Percentiles rank a stretch among this genome's conserved stretches.
Conservation (phyloP, 1,140 invertebrate genomes). For the Plectrocnemia conspersa region DNA sequence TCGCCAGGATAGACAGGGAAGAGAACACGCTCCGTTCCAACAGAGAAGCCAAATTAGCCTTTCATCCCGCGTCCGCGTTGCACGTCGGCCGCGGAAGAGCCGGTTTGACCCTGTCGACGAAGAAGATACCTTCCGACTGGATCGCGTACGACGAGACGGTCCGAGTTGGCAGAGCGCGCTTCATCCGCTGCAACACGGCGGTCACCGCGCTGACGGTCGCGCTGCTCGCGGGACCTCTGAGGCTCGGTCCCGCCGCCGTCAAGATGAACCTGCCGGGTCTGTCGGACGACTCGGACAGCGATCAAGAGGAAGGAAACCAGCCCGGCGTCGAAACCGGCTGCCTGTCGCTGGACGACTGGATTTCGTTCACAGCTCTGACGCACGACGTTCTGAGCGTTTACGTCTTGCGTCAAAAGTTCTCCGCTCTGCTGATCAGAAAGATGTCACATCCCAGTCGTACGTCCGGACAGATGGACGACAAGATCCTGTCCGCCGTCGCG, state of each 20-base stretch:
- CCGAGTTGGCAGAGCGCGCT: slow-evolving; percentile 58
- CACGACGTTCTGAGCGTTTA: slow-evolving; percentile 63
- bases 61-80: slow-evolving; percentile 72
- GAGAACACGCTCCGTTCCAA: slow-evolving; percentile 48
- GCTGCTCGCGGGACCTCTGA: slow-evolving; percentile 67
- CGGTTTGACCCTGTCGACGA: slow-evolving; percentile 39
- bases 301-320: slow-evolving; percentile 49
- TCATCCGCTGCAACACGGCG: slow-evolving; percentile 69
- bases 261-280: slow-evolving; percentile 46
- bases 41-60: slow-evolving; percentile 67
- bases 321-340: slow-evolving; percentile 41
- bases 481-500: slow-evolving; percentile 64
- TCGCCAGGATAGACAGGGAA: slow-evolving; percentile 61
- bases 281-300: slow-evolving; percentile 51
- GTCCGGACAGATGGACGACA: slow-evolving; percentile 63
- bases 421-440: slow-evolving; percentile 66
- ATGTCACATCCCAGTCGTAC: slow-evolving; percentile 68
- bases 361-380: slow-evolving; percentile 67
- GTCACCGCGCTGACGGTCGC: slow-evolving; percentile 76
- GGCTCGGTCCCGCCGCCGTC: slow-evolving; percentile 52
- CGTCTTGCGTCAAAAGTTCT: slow-evolving; percentile 73
- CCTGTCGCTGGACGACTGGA: slow-evolving; percentile 69
- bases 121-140: slow-evolving; percentile 71
- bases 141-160: slow-evolving; percentile 81
- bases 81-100: slow-evolving; percentile 41